phyloP scores from a whole-genome alignment of 1,140 invertebrate species.

The Araneus ventricosus region DNA sequence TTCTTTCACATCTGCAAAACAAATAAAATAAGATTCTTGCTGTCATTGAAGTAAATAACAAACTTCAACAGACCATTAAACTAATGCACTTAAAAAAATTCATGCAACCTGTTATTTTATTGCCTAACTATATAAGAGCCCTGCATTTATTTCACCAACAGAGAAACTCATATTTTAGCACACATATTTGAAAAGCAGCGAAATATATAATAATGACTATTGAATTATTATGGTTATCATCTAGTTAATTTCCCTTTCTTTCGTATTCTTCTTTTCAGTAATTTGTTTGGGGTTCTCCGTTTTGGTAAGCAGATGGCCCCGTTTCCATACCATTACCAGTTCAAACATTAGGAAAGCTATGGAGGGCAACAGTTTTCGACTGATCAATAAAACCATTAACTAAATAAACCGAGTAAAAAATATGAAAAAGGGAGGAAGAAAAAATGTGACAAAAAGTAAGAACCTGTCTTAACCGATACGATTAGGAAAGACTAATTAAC shows the following conservation, averaged over 20 bases:
- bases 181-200: neutral
- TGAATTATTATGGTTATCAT: conserved; percentile 23
- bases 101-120: neutral
- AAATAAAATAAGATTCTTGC: neutral
- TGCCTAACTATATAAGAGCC: neutral
- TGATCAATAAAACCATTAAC: conserved; percentile 67
- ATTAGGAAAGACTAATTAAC: conserved; percentile 74
- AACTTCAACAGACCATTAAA: neutral
- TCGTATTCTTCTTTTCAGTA: neutral
- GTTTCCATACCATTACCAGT: conserved; percentile 57
- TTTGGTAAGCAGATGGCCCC: conserved; percentile 22
- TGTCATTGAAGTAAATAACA: neutral
- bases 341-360: conserved; percentile 15
- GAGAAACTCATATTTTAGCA: neutral
- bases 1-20: neutral
- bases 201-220: conserved; percentile 2
- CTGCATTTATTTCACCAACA: neutral
- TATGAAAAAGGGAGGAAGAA: neutral
- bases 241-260: conserved; percentile 5
- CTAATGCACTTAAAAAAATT: neutral
- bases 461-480: conserved; percentile 71
- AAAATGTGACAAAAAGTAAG: conserved; percentile 26
- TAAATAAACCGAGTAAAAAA: conserved; percentile 56
- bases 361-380: conserved; percentile 35
- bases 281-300: neutral